phyloP scores from a whole-genome alignment of 1,140 invertebrate genomes.

The Drosophila sp. region DNA sequence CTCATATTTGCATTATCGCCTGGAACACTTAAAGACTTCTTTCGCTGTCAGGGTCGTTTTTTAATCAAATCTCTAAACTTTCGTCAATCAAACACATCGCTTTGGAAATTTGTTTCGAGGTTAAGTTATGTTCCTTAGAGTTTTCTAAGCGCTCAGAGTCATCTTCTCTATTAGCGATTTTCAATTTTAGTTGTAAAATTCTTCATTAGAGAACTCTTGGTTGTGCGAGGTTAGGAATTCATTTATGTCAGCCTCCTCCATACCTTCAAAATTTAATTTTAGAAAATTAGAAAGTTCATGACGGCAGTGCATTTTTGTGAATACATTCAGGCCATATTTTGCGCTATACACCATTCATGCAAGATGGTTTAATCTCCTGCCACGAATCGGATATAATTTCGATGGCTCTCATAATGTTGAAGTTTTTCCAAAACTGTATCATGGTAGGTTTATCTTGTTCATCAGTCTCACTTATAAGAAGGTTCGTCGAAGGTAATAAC shows the following conservation, averaged over 20 bases:
- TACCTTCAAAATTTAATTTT: too few species aligned
- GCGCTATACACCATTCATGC: conserved; percentile 31
- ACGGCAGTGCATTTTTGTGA: background rate
- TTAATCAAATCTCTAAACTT: background rate
- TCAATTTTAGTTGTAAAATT: background rate
- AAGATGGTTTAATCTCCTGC: conserved; percentile 45
- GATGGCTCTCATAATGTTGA: conserved; percentile 44
- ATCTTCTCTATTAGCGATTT: conserved; percentile 1
- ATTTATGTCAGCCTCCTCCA: too few species aligned
- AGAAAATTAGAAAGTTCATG: background rate
- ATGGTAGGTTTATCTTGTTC: conserved; percentile 17
- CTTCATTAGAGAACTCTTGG: too few species aligned
- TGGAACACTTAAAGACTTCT: too few species aligned
- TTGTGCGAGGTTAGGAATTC: too few species aligned
- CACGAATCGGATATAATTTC: conserved; percentile 46
- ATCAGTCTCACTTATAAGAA: conserved; percentile 36
- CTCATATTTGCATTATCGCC: too few species aligned
- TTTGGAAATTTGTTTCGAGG: background rate
- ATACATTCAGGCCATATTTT: too few species aligned
- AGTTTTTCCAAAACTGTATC: conserved; percentile 39
- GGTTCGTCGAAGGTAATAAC: conserved; percentile 60
- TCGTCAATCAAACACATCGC: background rate
- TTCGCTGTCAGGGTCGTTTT: too few species aligned
- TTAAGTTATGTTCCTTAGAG: background rate
- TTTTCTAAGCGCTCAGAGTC: background rate